Evolutionary conservation across 2,113 vertebrate species (phyloP), one percentile per base, ranked within the genome.

Genomic region (Quiscalus mexicanus): DNA sequence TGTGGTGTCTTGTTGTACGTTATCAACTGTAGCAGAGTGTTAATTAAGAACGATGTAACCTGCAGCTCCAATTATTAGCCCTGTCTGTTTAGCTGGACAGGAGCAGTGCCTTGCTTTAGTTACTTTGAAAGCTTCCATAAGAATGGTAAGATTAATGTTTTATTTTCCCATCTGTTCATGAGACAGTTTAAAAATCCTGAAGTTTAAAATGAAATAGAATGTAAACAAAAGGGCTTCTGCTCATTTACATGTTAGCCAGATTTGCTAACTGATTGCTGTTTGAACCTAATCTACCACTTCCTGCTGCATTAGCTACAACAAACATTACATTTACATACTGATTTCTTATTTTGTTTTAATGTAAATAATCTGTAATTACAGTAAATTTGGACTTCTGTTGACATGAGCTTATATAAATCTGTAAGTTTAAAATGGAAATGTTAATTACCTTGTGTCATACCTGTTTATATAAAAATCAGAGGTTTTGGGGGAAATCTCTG

Each of bases 291-390:
- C 98, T 98, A 97, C 98, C 97, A 98, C 98, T 97, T 97, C 97
- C 96, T 98, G 98, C 98, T 98, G 97, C 98, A 98, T 99, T 99
- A 99, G 99, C 99, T 99, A 99, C 99, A 99, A 99, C 99, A 99
- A 99, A 99, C 99, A 99, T 99, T 99, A 99, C 99, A 99, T 99
- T 99, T 99, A 99, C 99, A 99, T 99, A 99, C 99, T 99, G 99
- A 99, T 99, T 99, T 99, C 99, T 98, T 98, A 99, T 99, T 99
- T 99, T 99, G 99, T 99, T 99, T 99, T 99, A 99, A 99, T 99
- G 99, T 99, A 99, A 99, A 99, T 99, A 99, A 99, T 99, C 99
- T 98, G 99, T 99, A 99, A 99, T 99, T 99, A 99, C 99, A 99
- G 99, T 99, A 99, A 99, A 99, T 99, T 99, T 99, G 99, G 98